phyloP scores from a whole-genome alignment of 2,113 vertebrate species.

The Oncorhynchus mykiss region DNA sequence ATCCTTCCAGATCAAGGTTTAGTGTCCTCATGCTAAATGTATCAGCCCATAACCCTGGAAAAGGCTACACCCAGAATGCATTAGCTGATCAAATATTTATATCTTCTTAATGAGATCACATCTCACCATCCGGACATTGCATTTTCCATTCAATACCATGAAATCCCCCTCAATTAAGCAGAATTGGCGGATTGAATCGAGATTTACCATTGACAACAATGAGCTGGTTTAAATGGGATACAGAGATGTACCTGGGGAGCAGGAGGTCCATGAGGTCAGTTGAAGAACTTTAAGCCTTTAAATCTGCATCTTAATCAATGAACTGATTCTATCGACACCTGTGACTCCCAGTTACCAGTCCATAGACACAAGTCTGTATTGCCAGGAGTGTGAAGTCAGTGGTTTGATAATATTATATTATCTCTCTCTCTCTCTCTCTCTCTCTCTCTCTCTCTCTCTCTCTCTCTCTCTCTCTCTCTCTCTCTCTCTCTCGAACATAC shows the following conservation, averaged over 20 bases:
- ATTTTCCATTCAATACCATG: conserved; percentile 12
- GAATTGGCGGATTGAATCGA: conserved; percentile 45
- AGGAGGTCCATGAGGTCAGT: conserved; percentile 39
- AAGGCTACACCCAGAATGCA: conserved; percentile 16
- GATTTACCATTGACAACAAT: conserved; percentile 42
- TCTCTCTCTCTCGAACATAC: not conserved
- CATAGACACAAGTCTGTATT: no score
- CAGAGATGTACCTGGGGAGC: not conserved
- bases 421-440: not conserved
- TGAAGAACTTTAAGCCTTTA: conserved; percentile 8
- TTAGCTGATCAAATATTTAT: conserved; percentile 44
- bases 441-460: not conserved
- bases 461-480: not conserved
- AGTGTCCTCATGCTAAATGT: not conserved
- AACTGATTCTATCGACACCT: conserved; percentile 25
- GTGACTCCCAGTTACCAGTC: conserved; percentile 6
- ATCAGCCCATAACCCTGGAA: not conserved
- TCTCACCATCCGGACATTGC: conserved; percentile 15
- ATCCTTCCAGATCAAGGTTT: not conserved
- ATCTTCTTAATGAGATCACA: conserved; percentile 37
- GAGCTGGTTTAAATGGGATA: not conserved
- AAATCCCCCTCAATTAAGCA: conserved; percentile 33
- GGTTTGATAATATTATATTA: no score
- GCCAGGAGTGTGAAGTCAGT: no score
- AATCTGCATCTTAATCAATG: conserved; percentile 37